A percentile compares a stretch with the other conserved stretches of the same genome.
Conservation (phyloP, 2,113 vertebrate species). For the Eulemur rufifrons region DNA sequence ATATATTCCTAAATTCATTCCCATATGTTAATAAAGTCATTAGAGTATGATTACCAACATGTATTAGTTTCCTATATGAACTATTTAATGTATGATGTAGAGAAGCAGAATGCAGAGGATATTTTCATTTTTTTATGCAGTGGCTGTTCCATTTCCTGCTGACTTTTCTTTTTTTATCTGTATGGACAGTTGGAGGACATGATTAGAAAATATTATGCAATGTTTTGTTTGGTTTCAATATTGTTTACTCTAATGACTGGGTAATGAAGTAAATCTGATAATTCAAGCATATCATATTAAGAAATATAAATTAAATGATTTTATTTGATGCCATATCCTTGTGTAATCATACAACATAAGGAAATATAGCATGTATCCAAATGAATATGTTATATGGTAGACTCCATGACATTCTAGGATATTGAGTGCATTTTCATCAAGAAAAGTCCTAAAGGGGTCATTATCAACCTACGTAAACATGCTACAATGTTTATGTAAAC, state of each 20-base stretch:
- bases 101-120: slow-evolving; percentile 47
- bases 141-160: neutral
- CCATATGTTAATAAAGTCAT: neutral
- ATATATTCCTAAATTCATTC: neutral
- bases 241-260: slow-evolving; percentile 58
- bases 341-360: neutral
- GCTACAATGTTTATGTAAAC: neutral
- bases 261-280: slow-evolving; percentile 50
- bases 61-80: slow-evolving; percentile 56
- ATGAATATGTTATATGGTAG: neutral
- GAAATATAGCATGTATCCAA: neutral
- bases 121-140: slow-evolving; percentile 49
- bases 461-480: neutral
- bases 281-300: slow-evolving; percentile 45
- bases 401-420: neutral
- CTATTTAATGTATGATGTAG: slow-evolving; percentile 43
- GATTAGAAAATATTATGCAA: slow-evolving; percentile 59
- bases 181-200: slow-evolving; percentile 20
- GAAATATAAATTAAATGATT: slow-evolving; percentile 45
- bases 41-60: neutral
- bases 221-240: slow-evolving; percentile 53
- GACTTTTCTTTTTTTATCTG: slow-evolving; percentile 55
- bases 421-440: neutral
- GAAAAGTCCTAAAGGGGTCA: neutral
- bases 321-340: slow-evolving; percentile 22